A percentile compares a stretch with the other conserved stretches of the same genome.
Evolutionary conservation across 2,797 vertebrate species (phyloP).

Genomic region (Pristis pectinata): DNA sequence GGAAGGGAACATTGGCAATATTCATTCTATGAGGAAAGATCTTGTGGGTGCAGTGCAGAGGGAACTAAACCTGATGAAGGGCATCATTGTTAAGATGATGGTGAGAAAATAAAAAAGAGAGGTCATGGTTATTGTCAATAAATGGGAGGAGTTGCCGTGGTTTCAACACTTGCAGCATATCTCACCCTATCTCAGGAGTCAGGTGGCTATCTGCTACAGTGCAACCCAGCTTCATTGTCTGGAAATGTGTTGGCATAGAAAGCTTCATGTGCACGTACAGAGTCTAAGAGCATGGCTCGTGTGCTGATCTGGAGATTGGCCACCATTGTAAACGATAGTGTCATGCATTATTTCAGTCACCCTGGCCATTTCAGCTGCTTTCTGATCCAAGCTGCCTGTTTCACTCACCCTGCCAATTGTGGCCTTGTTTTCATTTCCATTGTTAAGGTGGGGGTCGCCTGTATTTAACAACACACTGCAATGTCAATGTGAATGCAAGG

Average conservation of each 20-base stretch:
- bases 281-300: background rate
- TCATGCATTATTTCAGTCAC: background rate
- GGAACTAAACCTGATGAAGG: background rate
- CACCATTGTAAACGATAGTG: background rate
- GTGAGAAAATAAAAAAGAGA: background rate
- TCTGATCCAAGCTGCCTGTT: background rate
- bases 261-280: background rate
- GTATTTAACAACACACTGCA: background rate
- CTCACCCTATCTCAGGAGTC: background rate
- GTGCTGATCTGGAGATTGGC: background rate
- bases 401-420: background rate
- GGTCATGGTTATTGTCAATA: background rate
- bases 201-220: background rate
- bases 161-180: no score
- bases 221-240: background rate
- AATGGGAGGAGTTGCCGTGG: background rate
- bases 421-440: background rate
- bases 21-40: background rate
- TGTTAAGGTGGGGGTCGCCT: background rate
- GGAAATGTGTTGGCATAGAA: background rate
- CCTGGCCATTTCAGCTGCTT: background rate
- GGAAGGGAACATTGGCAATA: background rate
- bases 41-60: background rate
- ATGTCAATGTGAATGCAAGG: background rate
- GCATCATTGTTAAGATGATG: background rate